Conservation (phyloP, 2,113 vertebrate species). For the Gracilinanus agilis region DNA sequence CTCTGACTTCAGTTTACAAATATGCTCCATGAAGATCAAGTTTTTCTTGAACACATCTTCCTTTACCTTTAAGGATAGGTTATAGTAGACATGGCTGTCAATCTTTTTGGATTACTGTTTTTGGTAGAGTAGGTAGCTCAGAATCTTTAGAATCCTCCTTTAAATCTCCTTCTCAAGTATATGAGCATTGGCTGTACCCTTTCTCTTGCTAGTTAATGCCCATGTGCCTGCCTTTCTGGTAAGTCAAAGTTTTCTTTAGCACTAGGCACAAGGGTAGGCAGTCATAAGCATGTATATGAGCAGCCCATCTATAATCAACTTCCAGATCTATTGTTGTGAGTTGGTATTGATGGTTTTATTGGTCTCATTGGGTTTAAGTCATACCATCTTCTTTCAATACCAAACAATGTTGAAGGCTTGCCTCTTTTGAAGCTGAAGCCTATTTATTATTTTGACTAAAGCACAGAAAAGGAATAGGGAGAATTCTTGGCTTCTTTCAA, state of each 20-base stretch:
- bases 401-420: constrained; percentile 93
- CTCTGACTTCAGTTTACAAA: constrained; percentile 96
- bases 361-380: constrained; percentile 93
- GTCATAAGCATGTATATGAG: constrained; percentile 93
- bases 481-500: too few relatives aligned
- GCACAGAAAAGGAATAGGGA: too few relatives aligned
- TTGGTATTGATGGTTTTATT: constrained; percentile 95
- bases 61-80: constrained; percentile 85
- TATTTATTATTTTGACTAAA: too few relatives aligned
- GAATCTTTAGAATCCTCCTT: constrained; percentile 95
- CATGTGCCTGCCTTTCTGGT: constrained; percentile 93
- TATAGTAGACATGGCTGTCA: constrained; percentile 76
- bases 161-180: constrained; percentile 95
- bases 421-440: constrained; percentile 92
- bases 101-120: constrained; percentile 96
- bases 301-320: constrained; percentile 94
- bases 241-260: constrained; percentile 95
- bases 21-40: constrained; percentile 95
- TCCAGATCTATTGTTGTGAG: constrained; percentile 95
- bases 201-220: constrained; percentile 94
- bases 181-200: constrained; percentile 95
- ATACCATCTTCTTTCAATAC: constrained; percentile 93
- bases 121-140: constrained; percentile 91
- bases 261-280: constrained; percentile 93
- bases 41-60: constrained; percentile 97